Evolutionary conservation across 2,113 vertebrate species (phyloP), one percentile per base, ranked within the genome.

Genomic region (Corydoras sp.): DNA sequence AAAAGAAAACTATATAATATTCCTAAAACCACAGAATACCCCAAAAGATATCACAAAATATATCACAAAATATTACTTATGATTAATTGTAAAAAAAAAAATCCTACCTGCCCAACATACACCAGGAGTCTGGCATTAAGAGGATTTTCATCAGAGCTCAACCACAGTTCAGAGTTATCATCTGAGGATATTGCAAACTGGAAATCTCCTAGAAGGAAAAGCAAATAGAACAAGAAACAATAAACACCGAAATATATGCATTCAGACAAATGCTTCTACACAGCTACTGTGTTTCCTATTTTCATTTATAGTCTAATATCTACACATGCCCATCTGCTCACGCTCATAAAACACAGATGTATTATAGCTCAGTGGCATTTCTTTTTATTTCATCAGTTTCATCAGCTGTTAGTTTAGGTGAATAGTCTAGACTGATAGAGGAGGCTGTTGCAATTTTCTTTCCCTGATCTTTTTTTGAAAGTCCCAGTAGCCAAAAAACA

Each of bases 161-260:
- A 90, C 97, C 97, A 99, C 82, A 99, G 92, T 86, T 99, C 97
- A 0, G 97, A 99, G 78, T 99, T 99, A 89, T 99, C 97, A 31
- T 99, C 97, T 0, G 97, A 99, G 0, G 96, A 95, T 76, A 99
- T 92, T 0, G 97, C 95, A 82, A 99, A 99, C 91, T 98, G 96
- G 88, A 97, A 93, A 56, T 99, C 96, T 35, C 94, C 97, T 99
- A 78, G 0, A 29, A 77, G 72, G 5, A 48, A 55, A 67, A 63
- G 53, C 3, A 72, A 64, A 80, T 48, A 43, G 35, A 43, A 79
- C 15, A 59, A 24, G 81, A 81, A 56, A 9, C 4, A 31, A 49
- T 68, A 35, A 58, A 53, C 7, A 58, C 15, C 58, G 32, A 30
- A 24, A 24, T 30, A 35, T 15, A 30, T 9, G 24, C 18, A 59